These are phyloP conservation scores for Aradus depressus DNA, from an alignment of 2,888 invertebrate species.

Conservation along the genomic window DNA sequence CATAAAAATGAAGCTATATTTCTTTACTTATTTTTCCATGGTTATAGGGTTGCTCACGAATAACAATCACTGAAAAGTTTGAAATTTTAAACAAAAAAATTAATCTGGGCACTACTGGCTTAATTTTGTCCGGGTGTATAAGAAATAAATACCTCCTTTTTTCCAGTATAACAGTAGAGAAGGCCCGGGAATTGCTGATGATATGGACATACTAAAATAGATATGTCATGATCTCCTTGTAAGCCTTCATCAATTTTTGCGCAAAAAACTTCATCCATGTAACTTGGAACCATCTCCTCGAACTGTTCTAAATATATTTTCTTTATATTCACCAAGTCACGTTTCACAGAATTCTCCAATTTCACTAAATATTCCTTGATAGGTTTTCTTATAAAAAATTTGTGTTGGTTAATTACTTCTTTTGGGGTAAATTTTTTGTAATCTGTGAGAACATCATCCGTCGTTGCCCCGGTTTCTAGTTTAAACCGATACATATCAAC, in stretches of 20 bases:
- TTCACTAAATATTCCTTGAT: constrained; percentile 53
- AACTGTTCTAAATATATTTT: constrained; percentile 70
- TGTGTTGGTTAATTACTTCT: constrained; percentile 60
- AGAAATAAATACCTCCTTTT: constrained; percentile 45
- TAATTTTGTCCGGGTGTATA: background rate
- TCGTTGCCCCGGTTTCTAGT: constrained; percentile 56
- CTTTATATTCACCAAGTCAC: constrained; percentile 60
- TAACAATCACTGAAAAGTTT: too few relatives aligned
- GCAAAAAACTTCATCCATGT: constrained; percentile 62
- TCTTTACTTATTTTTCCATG: too few relatives aligned
- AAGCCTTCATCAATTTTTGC: constrained; percentile 57
- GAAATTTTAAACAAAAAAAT: too few relatives aligned
- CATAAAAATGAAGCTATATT: too few relatives aligned
- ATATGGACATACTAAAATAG: constrained; percentile 52
- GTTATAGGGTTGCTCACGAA: too few relatives aligned
- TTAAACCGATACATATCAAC: constrained; percentile 78
- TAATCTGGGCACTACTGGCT: too few relatives aligned
- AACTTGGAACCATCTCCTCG: constrained; percentile 68
- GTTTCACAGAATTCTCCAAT: constrained; percentile 40
- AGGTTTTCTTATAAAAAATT: constrained; percentile 62
- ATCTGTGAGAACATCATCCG: constrained; percentile 59
- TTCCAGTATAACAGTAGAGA: constrained; percentile 48
- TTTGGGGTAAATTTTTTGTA: constrained; percentile 76
- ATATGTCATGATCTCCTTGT: constrained; percentile 57
- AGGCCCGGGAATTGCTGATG: constrained; percentile 55